phyloP scores from a whole-genome alignment of 2,888 invertebrate genomes.

The Drosophila melanocephala region DNA sequence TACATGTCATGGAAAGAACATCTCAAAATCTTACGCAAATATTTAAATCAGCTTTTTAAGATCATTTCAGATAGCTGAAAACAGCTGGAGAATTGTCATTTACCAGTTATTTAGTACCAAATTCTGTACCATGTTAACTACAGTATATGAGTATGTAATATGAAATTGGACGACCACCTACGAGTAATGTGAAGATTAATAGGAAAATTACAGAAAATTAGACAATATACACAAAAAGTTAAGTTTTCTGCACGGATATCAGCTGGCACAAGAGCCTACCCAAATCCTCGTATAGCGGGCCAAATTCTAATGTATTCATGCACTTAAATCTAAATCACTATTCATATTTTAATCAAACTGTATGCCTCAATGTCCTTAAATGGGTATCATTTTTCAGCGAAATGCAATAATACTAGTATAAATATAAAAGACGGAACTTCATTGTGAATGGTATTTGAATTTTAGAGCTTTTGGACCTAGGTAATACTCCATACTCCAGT shows the following conservation, averaged over 20 bases:
- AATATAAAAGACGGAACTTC: neutral
- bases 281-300: neutral
- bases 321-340: no score
- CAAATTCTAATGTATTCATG: neutral
- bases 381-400: neutral
- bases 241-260: neutral
- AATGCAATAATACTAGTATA: neutral
- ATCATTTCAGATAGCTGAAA: neutral
- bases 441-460: no score
- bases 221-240: neutral
- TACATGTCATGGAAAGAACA: neutral
- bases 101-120: neutral
- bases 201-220: neutral
- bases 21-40: neutral
- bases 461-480: neutral
- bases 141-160: neutral
- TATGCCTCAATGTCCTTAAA: neutral
- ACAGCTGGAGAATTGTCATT: neutral
- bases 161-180: neutral
- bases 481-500: neutral
- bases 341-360: no score
- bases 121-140: neutral
- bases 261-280: neutral
- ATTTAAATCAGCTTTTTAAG: neutral
- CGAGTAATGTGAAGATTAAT: neutral